Base-by-base conservation (phyloP, 2,888 invertebrate species). In the Thymelicus lineola region DNA sequence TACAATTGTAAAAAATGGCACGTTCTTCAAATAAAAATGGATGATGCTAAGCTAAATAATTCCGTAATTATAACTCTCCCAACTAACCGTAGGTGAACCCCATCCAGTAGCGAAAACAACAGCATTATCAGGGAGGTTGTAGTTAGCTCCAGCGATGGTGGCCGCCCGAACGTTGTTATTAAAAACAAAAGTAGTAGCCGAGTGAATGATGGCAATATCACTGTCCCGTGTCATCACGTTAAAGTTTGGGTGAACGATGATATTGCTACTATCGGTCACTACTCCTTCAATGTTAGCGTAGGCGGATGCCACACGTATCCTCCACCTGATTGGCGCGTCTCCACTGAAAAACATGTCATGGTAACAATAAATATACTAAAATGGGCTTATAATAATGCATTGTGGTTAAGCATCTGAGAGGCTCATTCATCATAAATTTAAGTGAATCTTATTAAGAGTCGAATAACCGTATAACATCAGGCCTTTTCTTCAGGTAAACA, bases 171-270 rank as follows among this genome's bases (percentile, higher is more conserved):
- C 77, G 7, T 66, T 67, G 38, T 71, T 73, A 46, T 71, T 78
- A 45, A 75, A 75, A 28, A 65, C 68, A 12, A 74, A 71, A 10
- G 60, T 70, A 5, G 76, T 72, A 2, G 75, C 59, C 0, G 81
- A 75, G 3, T 79, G 82, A 50, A 89, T 36, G 2, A 91, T 75
- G n/a, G 85, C 85, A 17, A 91, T 75, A 61, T 92, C 90, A 67
- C 82, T 81, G 55, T 82, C 79, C 0, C 79, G 71, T 1, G 73
- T 79, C 0, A 48, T 1, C 4, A 67, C 12, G 73, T 87, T 81
- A 77, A 85, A 93, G 55, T 76, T 73, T 0, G 85, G 79, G 73
- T 94, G 90, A 17, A 77, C 71, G 6, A 73, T 74, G 53, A 84
- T 75, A 0, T 59, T 64, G 4, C 38, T 53, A 0, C 76, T 35